Evolutionary conservation across 2,797 vertebrate species (phyloP), one percentile per base, ranked within the genome.

Genomic region (Arnoldichthys spilopterus): DNA sequence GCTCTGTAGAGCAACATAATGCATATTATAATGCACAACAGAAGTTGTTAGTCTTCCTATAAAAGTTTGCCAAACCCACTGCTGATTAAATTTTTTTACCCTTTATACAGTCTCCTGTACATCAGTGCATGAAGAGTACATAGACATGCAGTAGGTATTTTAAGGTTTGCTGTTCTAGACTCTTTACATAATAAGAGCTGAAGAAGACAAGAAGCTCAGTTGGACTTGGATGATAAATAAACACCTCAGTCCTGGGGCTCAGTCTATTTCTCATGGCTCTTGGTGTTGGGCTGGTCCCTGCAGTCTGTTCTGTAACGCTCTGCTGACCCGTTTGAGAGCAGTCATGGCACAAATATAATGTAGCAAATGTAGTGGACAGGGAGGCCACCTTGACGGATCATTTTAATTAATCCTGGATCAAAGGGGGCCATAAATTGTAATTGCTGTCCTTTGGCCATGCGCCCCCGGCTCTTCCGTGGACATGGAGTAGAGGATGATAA

Each of bases 351-450:
- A 76, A 61, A 82, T 63, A 74, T 59, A 72, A 77, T 51, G 15
- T 59, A 70, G 79, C 72, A 79, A 81, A 72, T 70, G 34, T 53
- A 63, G 30, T 28, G 37, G 63, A 74, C 72, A 63, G 30, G 47
- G 47, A 76, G 72, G 66, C 77, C 73, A 80, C 74, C 82, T 72
- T 76, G 78, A 86, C 77, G 43, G 79, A 85, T 88, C 79, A 76
- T 84, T 84, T 80, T 82, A 83, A 87, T 85, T 85, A 82, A 76
- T 77, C 76, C 67, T 51, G 71, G 77, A 83, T 87, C 79, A 84
- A 82, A 85, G 16, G 78, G 67, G 68, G 72, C 83, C 82, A 79
- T 84, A 83, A 84, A 85, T 88, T 80, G 78, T 85, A 86, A 85
- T 84, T 83, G 79, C 73, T 51, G 79, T 76, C 78, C 75, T 81